phyloP scores from a whole-genome alignment of 2,113 vertebrate genomes.

The Poeciliopsis turrubarensis region DNA sequence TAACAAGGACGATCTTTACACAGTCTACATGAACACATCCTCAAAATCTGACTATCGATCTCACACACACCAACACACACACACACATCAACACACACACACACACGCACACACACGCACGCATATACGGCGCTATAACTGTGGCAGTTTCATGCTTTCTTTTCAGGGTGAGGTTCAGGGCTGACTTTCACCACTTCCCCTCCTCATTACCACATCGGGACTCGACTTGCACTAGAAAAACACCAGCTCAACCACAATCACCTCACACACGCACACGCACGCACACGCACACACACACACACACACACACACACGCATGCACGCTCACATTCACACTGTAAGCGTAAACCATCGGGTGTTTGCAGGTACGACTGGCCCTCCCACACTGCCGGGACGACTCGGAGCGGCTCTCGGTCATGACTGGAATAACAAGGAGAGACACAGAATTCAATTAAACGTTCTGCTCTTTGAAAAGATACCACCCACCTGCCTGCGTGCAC shows the following conservation, averaged over 20 bases:
- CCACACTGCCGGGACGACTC: conserved; percentile 70
- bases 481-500: conserved; percentile 55
- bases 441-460: conserved; percentile 76
- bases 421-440: conserved; percentile 74
- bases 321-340: conserved; percentile 5
- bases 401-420: conserved; percentile 65
- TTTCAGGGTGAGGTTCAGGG: conserved; percentile 66
- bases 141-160: conserved; percentile 52
- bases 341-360: conserved; percentile 18
- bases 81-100: conserved; percentile 2
- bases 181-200: conserved; percentile 71
- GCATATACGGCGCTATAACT: conserved; percentile 18
- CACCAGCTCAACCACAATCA: conserved; percentile 59
- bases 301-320: conserved; percentile 13
- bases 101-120: background rate
- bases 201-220: conserved; percentile 64
- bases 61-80: too few relatives aligned
- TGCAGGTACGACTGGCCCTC: conserved; percentile 67
- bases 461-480: conserved; percentile 70
- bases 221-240: conserved; percentile 64
- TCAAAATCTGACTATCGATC: conserved; percentile 7
- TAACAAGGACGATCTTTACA: conserved; percentile 28
- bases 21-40: conserved; percentile 9
- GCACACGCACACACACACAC: conserved; percentile 9
- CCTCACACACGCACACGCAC: conserved; percentile 32